These are phyloP conservation scores for Notocelia uddmanniana DNA, from an alignment of 2,888 invertebrate genomes.

Conservation along the genomic window DNA sequence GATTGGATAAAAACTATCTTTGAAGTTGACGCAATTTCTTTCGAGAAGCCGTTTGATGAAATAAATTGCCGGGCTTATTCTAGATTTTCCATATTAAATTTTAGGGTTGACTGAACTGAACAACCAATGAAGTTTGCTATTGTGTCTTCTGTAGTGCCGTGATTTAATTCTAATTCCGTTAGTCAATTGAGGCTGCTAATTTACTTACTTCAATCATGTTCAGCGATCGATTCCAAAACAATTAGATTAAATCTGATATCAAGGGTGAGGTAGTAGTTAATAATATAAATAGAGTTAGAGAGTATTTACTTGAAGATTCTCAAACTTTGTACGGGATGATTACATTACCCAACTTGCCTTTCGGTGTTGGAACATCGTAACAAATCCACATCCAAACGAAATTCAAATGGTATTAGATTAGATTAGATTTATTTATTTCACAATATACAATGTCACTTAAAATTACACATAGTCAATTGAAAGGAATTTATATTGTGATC, in stretches of 20 bases:
- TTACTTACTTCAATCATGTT: not conserved
- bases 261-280: not conserved
- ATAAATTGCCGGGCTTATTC: not conserved
- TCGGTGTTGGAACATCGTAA: not conserved
- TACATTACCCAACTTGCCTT: not conserved
- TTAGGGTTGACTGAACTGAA: not conserved
- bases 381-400: not conserved
- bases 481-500: too few species aligned
- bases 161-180: constrained; percentile 8
- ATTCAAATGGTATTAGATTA: not conserved
- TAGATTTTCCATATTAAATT: not conserved
- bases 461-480: too few species aligned
- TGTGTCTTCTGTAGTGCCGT: not conserved
- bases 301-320: not conserved
- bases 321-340: not conserved
- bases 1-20: constrained; percentile 5
- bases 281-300: not conserved
- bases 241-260: not conserved
- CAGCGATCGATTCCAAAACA: not conserved
- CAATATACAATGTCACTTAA: too few species aligned
- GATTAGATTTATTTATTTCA: too few species aligned
- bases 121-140: too few species aligned
- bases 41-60: not conserved
- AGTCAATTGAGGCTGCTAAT: not conserved
- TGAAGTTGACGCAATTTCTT: not conserved